Percentiles rank a stretch among this genome's conserved stretches.
Evolutionary conservation across 2,113 vertebrate genomes (phyloP).

Genomic region (Tetraodon nigroviridis): DNA sequence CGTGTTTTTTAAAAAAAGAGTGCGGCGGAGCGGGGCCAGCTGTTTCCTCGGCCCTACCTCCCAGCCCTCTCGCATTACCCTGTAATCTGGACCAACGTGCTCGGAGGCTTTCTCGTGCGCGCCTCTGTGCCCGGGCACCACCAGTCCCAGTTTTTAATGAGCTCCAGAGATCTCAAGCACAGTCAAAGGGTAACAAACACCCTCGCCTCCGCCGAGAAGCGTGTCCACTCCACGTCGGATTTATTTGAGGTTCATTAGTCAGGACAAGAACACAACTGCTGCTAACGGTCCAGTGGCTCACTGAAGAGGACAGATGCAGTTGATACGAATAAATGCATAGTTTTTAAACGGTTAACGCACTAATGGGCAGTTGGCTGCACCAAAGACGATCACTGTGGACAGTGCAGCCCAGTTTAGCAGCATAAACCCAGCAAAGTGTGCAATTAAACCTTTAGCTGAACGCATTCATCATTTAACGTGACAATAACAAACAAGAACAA

Average conservation of each 20-base stretch:
- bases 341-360: no score
- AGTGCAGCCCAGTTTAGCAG: no score
- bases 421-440: no score
- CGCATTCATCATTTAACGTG: no score
- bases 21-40: constrained; percentile 57
- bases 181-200: constrained; percentile 33
- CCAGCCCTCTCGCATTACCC: constrained; percentile 57
- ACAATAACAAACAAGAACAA: no score
- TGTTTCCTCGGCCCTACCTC: constrained; percentile 63
- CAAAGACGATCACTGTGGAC: no score
- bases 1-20: constrained; percentile 44
- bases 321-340: no score
- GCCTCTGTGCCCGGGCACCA: constrained; percentile 32
- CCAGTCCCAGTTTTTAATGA: constrained; percentile 40
- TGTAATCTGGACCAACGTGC: constrained; percentile 65
- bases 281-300: no score
- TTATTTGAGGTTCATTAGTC: neutral
- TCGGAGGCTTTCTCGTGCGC: constrained; percentile 56
- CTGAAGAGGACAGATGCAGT: no score
- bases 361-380: no score
- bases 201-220: constrained; percentile 15
- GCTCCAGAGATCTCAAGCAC: constrained; percentile 18
- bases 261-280: no score
- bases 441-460: no score
- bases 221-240: constrained; percentile 5